Evolutionary conservation across 2,888 invertebrate genomes (phyloP).

Genomic region (Lasiommata megera): DNA sequence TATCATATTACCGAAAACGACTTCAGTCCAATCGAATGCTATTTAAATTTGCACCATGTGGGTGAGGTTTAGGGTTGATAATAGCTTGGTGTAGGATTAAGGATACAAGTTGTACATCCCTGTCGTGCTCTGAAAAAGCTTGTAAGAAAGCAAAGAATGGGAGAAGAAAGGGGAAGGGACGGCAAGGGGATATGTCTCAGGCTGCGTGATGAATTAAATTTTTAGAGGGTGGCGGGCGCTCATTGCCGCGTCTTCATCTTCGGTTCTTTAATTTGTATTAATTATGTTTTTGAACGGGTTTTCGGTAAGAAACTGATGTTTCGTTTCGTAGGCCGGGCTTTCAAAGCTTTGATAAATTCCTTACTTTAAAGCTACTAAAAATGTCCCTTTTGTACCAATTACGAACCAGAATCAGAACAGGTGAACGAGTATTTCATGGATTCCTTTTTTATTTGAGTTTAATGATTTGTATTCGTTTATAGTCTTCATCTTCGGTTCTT

Average conservation of each 20-base stretch:
- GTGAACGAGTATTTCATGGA: too few relatives aligned
- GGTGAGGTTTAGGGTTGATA: conserved; percentile 22
- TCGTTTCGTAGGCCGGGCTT: conserved; percentile 6
- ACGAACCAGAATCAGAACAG: too few relatives aligned
- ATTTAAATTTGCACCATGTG: conserved; percentile 29
- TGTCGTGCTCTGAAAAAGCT: conserved; percentile 72
- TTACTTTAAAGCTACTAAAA: neutral
- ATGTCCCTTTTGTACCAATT: too few relatives aligned
- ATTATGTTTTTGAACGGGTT: conserved; percentile 54
- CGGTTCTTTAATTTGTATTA: conserved; percentile 74
- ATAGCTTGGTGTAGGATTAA: conserved; percentile 33
- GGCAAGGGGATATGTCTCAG: conserved; percentile 75
- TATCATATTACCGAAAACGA: conserved; percentile 48
- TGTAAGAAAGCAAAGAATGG: conserved; percentile 80
- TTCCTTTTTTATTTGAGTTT: too few relatives aligned
- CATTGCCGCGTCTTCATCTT: conserved; percentile 72
- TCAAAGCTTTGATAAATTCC: neutral
- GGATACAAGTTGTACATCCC: conserved; percentile 51
- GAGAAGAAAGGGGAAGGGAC: conserved; percentile 75
- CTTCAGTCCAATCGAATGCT: conserved; percentile 28
- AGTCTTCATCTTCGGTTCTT: too few relatives aligned
- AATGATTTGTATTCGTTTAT: too few relatives aligned
- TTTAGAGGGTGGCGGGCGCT: conserved; percentile 74
- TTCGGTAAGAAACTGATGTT: conserved; percentile 23
- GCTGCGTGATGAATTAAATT: conserved; percentile 80